Evolutionary conservation across 2,888 invertebrate genomes (phyloP), one percentile per base, ranked within the genome.

Genomic region (Rhodophaea formosa): DNA sequence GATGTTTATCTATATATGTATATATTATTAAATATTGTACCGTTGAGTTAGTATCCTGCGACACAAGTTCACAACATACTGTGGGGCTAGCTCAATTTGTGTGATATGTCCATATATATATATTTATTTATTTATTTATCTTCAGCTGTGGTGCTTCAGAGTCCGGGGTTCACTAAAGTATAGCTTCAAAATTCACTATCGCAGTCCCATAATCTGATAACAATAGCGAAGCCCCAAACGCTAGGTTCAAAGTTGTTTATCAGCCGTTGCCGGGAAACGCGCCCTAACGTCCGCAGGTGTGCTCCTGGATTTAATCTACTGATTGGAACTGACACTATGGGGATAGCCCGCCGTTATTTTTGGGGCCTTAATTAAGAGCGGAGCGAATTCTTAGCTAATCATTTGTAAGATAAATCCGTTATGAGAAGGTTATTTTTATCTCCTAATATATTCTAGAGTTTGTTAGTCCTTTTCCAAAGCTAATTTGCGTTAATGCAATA

Each of bases 241-340:
- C 68, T 79, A 77, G 75, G 65, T 79, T 78, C 61, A 69, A 81
- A 79, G 74, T 71, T 85, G 84, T 86, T 83, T 85, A 86, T 84
- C 80, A 77, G 77, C 63, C 61, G 70, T 65, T 68, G 72, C 80
- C 58, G 59, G 78, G 79, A 74, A 74, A 88, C 87, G 73, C 75
- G 64, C 74, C 77, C 74, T 64, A 64, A 60, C 69, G 62, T 62
- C 62, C 65, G 87, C 88, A 88, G 88, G 88, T 88, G 89, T 85
- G 84, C 80, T 68, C 63, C 64, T 65, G 87, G 88, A 88, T 88
- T 89, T 86, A 84, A 88, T 87, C 87, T 83, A 82, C 83, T 88
- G 86, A 88, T 88, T 88, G 83, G 78, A 71, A 78, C 80, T 76
- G 80, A 80, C 77, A 72, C 60, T 59, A 58, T 56, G 46, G 47